Conservation (phyloP, 2,113 vertebrate genomes). For the Cyphomyrus plagiostoma region DNA sequence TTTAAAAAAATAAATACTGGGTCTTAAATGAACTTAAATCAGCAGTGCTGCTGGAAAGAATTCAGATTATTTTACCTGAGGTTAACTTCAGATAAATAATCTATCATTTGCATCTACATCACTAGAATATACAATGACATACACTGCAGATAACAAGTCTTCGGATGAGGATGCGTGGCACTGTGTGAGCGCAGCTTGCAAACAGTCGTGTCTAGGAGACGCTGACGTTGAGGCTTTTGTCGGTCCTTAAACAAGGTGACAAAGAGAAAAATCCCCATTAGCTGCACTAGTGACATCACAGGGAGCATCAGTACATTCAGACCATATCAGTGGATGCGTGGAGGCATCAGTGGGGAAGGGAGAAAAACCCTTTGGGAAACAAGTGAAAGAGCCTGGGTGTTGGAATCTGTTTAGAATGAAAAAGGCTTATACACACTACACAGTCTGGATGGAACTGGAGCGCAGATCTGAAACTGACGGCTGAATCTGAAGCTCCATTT, state of each 20-base stretch:
- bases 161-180: background rate
- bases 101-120: background rate
- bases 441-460: background rate
- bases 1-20: background rate
- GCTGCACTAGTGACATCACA: background rate
- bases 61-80: background rate
- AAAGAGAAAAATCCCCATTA: background rate
- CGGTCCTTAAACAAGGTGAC: slow-evolving; percentile 7
- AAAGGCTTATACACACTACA: background rate
- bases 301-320: background rate
- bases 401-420: background rate
- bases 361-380: background rate
- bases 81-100: background rate
- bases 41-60: slow-evolving; percentile 4
- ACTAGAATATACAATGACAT: slow-evolving; percentile 7
- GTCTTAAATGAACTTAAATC: background rate
- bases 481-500: background rate
- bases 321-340: background rate
- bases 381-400: background rate
- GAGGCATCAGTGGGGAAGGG: background rate
- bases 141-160: background rate
- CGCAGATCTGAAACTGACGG: background rate
- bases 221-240: slow-evolving; percentile 2
- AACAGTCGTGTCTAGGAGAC: background rate
- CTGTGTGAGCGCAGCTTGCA: background rate